These are phyloP conservation scores for Circaetus gallicus DNA, from an alignment of 2,113 vertebrate genomes.

Conservation along the genomic window DNA sequence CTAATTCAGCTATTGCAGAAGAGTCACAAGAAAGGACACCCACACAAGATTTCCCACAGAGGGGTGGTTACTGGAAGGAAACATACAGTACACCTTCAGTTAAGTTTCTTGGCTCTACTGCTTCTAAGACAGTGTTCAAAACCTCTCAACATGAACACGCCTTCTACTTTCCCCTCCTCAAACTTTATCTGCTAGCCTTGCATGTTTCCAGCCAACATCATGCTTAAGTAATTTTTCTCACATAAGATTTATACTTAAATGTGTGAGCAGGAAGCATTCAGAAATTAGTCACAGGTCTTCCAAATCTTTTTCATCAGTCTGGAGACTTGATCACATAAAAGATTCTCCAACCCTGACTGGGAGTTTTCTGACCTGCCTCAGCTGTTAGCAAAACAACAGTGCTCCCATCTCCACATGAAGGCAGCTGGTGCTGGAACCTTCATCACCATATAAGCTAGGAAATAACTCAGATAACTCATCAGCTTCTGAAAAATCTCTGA, in stretches of 20 bases:
- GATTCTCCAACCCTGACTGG: neutral
- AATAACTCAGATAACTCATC: neutral
- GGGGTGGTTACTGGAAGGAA: neutral
- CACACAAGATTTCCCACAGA: conserved; percentile 1
- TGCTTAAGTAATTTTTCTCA: neutral
- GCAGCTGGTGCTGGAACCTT: neutral
- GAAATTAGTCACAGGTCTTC: neutral
- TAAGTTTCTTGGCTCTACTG: neutral
- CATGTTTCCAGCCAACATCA: neutral
- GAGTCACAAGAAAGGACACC: neutral
- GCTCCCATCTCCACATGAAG: neutral
- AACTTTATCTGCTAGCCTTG: neutral
- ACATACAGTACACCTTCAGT: neutral
- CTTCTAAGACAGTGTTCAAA: neutral
- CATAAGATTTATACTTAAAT: neutral
- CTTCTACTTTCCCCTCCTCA: neutral
- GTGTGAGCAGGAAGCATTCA: neutral
- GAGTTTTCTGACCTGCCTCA: neutral
- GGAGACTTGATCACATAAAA: neutral
- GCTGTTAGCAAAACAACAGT: neutral
- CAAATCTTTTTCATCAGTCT: neutral
- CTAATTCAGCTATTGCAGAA: neutral
- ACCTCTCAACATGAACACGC: neutral
- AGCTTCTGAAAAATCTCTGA: neutral
- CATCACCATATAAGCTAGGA: neutral